Base-by-base conservation (phyloP, 2,888 invertebrate genomes). In the Spisula subtruncata region DNA sequence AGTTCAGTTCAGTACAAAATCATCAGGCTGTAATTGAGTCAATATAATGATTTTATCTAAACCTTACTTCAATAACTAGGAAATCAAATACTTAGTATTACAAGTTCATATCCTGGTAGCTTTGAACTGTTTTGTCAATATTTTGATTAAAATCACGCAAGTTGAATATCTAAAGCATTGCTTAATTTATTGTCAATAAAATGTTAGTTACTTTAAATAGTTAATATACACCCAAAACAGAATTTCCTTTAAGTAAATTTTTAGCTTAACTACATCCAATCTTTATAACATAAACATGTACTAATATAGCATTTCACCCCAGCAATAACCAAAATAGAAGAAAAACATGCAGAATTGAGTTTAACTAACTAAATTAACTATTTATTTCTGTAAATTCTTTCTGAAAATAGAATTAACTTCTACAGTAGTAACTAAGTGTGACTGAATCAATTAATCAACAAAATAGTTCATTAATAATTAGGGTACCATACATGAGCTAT, bases 111-210 rank as follows among this genome's bases (percentile, higher is more conserved):
- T 66, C 60, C 25, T 66, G 8, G 60, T 66, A 25, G n/a, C 60
- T n/a, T n/a, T 66, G 20, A 66, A 66, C 14, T 20, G n/a, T n/a
- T 25, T 25, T 66, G 60, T 66, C 60, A 66, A 66, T 66, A 66
- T 66, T 66, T 66, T 66, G 60, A 66, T 66, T 66, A 66, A 10
- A 25, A 66, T 66, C 60, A 66, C 10, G n/a, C 60, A 66, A 66
- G n/a, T 6, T 0, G 25, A 10, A 66, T 25, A 66, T 6, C 25
- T 25, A 66, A 10, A 25, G n/a, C 60, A n/a, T 25, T 66, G 25
- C 60, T 66, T 66, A 6, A 66, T 25, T 25, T 25, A 66, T 25
- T 25, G 25, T 66, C 25, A 66, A 66, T 66, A 25, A 66, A n/a
- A 66, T 10, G n/a, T 66, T 25, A 25, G 5, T n/a, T 6, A 6